Base-by-base conservation (phyloP, 2,888 invertebrate species). In the Plagodis pulveraria region DNA sequence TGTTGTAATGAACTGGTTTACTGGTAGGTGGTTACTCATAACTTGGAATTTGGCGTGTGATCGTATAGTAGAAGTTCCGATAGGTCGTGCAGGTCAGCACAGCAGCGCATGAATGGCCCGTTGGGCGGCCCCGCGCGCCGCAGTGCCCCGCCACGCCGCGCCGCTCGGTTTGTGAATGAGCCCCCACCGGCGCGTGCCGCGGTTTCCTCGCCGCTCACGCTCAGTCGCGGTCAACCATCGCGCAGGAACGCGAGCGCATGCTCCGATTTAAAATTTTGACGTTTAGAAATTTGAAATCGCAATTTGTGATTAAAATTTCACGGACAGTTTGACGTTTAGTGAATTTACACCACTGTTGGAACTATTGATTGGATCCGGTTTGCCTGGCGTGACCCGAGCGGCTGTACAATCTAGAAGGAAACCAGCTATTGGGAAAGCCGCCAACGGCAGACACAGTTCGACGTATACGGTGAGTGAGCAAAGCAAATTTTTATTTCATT, bases 141-240 rank as follows among this genome's bases (percentile, higher is more conserved):
- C 74, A 68, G 61, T 67, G 76, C 86, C 86, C 87, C 89, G 84
- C 40, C 40, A 36, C 9, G 6, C 88, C 87, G 81, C 9, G 6
- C 88, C 87, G 81, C 85, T 82, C 80, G 81, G 69, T 84, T 87
- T 87, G 89, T 92, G 91, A 92, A 92, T 92, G 92, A 87, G 90
- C 84, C 84, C 87, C 87, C 86, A 80, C 84, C 86, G 87, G 91
- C 88, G 86, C 87, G 91, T 89, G 91, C 91, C 86, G 82, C 75
- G 69, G 65, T 71, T 71, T 80, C 71, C 75, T 78, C 78, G 83
- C 40, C 8, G 40, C 80, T 80, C 81, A 76, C 83, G 81, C 72
- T 89, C 89, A 89, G 89, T 90, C 89, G 89, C 86, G 86, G 83
- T 81, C 83, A 81, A 77, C 79, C 84, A 81, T 81, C 85, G 91